phyloP scores from a whole-genome alignment of 2,113 vertebrate genomes.

The Perccottus glenii region DNA sequence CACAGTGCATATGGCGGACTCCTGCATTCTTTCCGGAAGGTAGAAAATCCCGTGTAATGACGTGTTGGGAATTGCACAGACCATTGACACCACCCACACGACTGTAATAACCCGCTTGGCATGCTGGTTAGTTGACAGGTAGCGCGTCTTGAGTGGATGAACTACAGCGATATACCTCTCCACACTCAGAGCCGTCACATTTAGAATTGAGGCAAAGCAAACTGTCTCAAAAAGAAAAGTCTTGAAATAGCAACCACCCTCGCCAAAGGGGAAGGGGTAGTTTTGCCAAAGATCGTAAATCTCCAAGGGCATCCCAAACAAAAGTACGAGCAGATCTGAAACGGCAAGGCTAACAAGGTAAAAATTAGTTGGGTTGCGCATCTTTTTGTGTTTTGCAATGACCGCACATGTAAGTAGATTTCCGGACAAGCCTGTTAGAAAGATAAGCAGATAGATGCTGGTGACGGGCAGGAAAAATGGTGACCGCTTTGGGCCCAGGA shows the following conservation, averaged over 20 bases:
- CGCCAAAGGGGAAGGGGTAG: conserved; percentile 82
- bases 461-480: conserved; percentile 78
- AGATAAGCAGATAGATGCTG: conserved; percentile 78
- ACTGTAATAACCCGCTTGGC: conserved; percentile 73
- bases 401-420: conserved; percentile 82
- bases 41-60: conserved; percentile 79
- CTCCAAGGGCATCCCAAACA: conserved; percentile 83
- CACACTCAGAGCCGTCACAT: conserved; percentile 80
- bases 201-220: conserved; percentile 83
- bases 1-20: conserved; percentile 81
- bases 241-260: conserved; percentile 81
- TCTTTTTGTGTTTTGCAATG: conserved; percentile 80
- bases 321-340: conserved; percentile 79
- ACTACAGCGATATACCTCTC: conserved; percentile 82
- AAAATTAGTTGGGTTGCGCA: conserved; percentile 81
- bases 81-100: conserved; percentile 74
- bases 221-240: conserved; percentile 82
- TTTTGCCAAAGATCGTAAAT: conserved; percentile 84
- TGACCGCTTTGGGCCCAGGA: conserved; percentile 79
- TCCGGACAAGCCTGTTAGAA: conserved; percentile 76
- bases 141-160: conserved; percentile 79
- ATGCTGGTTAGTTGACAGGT: conserved; percentile 77
- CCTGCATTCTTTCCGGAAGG: conserved; percentile 72
- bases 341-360: conserved; percentile 81
- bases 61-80: conserved; percentile 81